phyloP scores from a whole-genome alignment of 1,140 invertebrate species.

The Rhopalosiphum maidis region DNA sequence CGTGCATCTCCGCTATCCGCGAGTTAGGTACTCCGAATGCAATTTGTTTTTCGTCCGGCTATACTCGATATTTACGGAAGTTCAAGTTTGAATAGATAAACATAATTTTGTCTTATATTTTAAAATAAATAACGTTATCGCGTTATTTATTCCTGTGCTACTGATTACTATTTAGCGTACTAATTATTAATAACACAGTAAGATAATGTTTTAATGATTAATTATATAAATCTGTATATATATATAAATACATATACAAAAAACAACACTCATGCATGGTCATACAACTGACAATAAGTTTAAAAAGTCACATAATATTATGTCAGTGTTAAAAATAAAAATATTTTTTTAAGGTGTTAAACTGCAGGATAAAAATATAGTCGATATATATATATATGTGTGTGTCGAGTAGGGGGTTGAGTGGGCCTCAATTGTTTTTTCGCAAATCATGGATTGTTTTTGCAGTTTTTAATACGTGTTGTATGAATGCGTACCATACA shows the following conservation, averaged over 20 bases:
- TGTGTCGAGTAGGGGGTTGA: background rate
- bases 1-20: no score
- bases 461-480: background rate
- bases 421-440: background rate
- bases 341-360: background rate
- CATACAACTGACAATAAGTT: background rate
- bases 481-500: background rate
- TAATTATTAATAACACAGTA: background rate
- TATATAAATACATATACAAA: background rate
- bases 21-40: no score
- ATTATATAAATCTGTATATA: no score
- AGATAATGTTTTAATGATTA: background rate
- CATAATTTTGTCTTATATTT: background rate
- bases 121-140: background rate
- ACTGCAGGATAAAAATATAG: background rate
- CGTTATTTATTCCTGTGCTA: background rate
- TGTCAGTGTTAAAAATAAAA: background rate
- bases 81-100: background rate
- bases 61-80: background rate
- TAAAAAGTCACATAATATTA: no score
- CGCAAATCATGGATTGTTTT: background rate
- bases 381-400: no score
- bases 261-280: background rate
- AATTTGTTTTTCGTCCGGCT: background rate
- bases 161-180: background rate